Evolutionary conservation across 2,888 invertebrate species (phyloP), one percentile per base, ranked within the genome.

Genomic region (Cheilosia urbana): DNA sequence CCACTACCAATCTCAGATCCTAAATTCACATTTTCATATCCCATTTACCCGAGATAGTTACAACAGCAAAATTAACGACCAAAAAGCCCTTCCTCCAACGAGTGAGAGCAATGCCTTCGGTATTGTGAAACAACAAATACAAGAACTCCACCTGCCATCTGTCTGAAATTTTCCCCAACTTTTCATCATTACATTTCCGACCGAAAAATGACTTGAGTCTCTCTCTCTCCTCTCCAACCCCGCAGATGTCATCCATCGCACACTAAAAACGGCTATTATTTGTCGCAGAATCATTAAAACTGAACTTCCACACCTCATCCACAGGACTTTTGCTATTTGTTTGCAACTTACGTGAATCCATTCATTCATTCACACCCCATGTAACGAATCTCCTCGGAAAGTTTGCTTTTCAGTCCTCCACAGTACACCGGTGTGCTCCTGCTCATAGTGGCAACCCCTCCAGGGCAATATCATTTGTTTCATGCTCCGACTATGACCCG

Each of bases 241-340:
- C 13, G 1, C 24, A 51, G 24, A 21, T 21, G 4, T 4, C 19
- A 51, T 9, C 6, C 24, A 27, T 27, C 4, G 34, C 19, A 63
- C 49, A 15, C 24, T 47, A 49, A 78, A 72, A 58, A 57, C 15
- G 42, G 51, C 45, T 19, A 63, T 75, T 75, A 79, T 84, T 83
- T 83, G 83, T 83, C 79, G 79, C 83, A 75, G 53, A 84, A 69
- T 84, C 83, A 84, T 84, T 84, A 84, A 84, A 84, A 84, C 63
- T 75, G 65, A 69, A 79, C 83, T 45, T 79, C 69, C 83, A 84
- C 83, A 84, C 83, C 79, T 84, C 75, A 69, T 69, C 78, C 68
- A 62, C 40, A 62, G 45, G 68, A 79, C 68, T 69, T 72, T 45
- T 63, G 72, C 66, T 63, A 62, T 83, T 78, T 78, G 84, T 65